Conservation (phyloP, 2,888 invertebrate genomes). For the Hyposoter dolosus region DNA sequence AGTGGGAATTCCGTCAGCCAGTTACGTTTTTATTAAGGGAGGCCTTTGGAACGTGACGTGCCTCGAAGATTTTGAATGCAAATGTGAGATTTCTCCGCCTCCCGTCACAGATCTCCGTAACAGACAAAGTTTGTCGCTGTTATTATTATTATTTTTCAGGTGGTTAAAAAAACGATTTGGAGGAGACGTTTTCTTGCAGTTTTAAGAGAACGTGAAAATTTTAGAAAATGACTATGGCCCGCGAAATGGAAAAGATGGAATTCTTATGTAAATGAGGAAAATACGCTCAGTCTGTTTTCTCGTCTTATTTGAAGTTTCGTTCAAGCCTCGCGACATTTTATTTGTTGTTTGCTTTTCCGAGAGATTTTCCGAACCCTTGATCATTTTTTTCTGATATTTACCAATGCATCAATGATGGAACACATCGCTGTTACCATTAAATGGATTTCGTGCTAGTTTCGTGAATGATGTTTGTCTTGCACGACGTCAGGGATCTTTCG, state of each 20-base stretch:
- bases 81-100: conserved; percentile 23
- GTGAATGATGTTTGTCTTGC: not conserved
- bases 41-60: conserved; percentile 23
- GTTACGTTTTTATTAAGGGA: conserved; percentile 20
- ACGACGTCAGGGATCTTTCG: not conserved
- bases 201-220: not conserved
- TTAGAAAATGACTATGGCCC: not conserved
- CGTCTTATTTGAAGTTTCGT: not conserved
- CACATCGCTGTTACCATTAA: not conserved
- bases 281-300: not conserved
- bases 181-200: conserved; percentile 5
- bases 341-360: not conserved
- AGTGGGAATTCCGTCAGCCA: not conserved
- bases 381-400: not conserved
- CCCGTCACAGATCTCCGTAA: not conserved
- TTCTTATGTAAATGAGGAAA: conserved; percentile 10
- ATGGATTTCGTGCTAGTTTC: not conserved
- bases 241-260: not conserved
- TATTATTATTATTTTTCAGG: conserved; percentile 1
- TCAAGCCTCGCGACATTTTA: not conserved
- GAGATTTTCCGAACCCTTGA: not conserved
- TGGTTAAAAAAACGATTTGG: not conserved
- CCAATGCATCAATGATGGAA: not conserved
- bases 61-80: conserved; percentile 25
- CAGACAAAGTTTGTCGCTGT: not conserved